Percentiles rank a stretch among this genome's conserved stretches.
These are phyloP conservation scores for Xylocopa sonorina DNA, from an alignment of 1,140 invertebrate species.

Conservation along the genomic window DNA sequence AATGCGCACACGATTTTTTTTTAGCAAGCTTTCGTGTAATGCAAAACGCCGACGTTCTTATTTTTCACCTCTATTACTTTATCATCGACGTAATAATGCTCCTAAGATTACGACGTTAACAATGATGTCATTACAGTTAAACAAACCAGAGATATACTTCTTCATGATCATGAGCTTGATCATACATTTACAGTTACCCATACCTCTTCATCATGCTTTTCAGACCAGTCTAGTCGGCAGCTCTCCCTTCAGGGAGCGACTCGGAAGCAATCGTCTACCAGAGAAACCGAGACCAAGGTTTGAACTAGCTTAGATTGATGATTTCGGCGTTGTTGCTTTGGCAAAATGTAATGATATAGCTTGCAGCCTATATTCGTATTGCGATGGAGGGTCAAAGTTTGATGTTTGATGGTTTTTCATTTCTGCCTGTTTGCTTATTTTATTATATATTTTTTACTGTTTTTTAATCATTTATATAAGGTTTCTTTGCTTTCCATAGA, in stretches of 20 bases:
- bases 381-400: constrained; percentile 41
- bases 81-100: constrained; percentile 40
- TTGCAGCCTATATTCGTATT: constrained; percentile 50
- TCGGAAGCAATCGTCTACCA: constrained; percentile 91
- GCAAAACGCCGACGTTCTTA: constrained; percentile 60
- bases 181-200: constrained; percentile 63
- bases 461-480: background rate
- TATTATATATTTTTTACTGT: constrained; percentile 13
- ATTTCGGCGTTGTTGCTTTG: constrained; percentile 63
- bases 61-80: constrained; percentile 48
- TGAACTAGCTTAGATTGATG: constrained; percentile 77
- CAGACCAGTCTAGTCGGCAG: constrained; percentile 84
- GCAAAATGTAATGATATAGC: constrained; percentile 53
- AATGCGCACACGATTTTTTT: constrained; percentile 67
- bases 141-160: constrained; percentile 56
- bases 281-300: constrained; percentile 92
- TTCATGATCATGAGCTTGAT: constrained; percentile 61
- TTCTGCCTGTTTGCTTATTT: constrained; percentile 42
- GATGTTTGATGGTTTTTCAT: constrained; percentile 53
- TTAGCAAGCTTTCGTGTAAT: constrained; percentile 68
- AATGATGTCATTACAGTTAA: constrained; percentile 50
- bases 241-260: constrained; percentile 92
- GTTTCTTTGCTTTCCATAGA: too few species aligned
- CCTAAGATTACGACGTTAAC: constrained; percentile 41
- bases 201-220: constrained; percentile 74